These are phyloP conservation scores for Agrochola circellaris DNA, from an alignment of 2,888 invertebrate genomes.

Conservation along the genomic window DNA sequence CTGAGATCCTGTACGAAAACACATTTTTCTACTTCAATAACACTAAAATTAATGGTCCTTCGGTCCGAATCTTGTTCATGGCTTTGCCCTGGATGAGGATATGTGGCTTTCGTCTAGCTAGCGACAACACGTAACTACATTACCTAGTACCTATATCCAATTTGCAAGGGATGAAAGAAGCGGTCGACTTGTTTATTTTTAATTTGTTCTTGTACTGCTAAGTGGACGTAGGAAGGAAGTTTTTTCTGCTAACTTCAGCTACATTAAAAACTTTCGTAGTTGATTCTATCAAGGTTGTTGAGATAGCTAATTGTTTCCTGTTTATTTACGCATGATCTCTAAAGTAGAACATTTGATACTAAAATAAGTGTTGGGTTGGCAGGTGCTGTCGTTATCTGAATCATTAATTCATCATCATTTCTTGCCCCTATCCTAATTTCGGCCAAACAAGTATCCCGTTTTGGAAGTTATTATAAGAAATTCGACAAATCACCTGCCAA, in stretches of 20 bases:
- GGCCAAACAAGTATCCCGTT: neutral
- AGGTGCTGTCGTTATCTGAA: neutral
- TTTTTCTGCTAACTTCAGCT: conserved; percentile 32
- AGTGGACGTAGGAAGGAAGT: conserved; percentile 20
- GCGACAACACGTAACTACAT: conserved; percentile 43
- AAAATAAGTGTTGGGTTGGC: neutral
- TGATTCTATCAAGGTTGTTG: conserved; percentile 36
- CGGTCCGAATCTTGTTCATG: conserved; percentile 8
- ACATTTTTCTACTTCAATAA: conserved; percentile 6
- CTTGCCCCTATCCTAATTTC: neutral
- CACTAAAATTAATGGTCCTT: conserved; percentile 33
- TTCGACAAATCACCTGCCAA: neutral
- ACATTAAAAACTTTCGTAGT: conserved; percentile 29
- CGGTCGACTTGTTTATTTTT: conserved; percentile 41
- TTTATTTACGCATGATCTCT: conserved; percentile 1
- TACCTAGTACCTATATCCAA: conserved; percentile 43
- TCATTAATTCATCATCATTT: neutral
- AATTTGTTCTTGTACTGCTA: conserved; percentile 42
- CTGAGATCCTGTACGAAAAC: conserved; percentile 3
- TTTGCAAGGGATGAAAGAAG: conserved; percentile 54
- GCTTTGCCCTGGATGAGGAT: conserved; percentile 18
- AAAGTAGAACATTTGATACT: neutral
- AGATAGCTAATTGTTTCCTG: conserved; percentile 35
- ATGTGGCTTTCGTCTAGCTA: conserved; percentile 31
- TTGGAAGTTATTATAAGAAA: neutral